phyloP scores from a whole-genome alignment of 2,113 vertebrate species.

The Variabilichromis moorii region DNA sequence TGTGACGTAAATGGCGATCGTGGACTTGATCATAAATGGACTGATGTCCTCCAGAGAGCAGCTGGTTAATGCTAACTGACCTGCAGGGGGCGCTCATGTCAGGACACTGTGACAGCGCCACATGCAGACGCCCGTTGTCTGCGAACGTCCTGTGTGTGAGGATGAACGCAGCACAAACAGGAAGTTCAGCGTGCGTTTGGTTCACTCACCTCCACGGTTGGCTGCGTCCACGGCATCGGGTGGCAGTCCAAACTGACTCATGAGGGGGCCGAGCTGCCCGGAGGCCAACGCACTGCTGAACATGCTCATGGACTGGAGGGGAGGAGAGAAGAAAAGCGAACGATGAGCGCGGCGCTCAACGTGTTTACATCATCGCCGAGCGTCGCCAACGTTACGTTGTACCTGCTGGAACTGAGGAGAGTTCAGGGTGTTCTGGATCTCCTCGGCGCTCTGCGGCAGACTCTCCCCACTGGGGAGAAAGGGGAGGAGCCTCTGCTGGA shows the following conservation, averaged over 20 bases:
- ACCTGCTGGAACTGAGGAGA: slow-evolving; percentile 99
- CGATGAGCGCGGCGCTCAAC: neutral
- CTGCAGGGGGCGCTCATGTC: neutral
- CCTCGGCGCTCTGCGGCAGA: slow-evolving; percentile 84
- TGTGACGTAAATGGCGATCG: neutral
- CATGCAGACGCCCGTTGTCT: neutral
- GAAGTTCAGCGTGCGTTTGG: neutral
- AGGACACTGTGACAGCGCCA: neutral
- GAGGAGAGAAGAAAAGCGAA: neutral
- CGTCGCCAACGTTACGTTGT: neutral
- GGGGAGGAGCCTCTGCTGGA: slow-evolving; percentile 90
- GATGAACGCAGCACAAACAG: neutral
- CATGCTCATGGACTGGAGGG: slow-evolving; percentile 87
- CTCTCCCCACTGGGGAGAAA: slow-evolving; percentile 93
- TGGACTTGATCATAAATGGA: neutral
- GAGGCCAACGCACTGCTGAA: slow-evolving; percentile 96
- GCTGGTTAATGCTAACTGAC: neutral
- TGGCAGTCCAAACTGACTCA: slow-evolving; percentile 95
- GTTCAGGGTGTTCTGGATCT: slow-evolving; percentile 93
- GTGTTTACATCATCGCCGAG: fast-evolving
- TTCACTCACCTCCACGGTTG: slow-evolving; percentile 84
- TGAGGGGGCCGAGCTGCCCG: slow-evolving; percentile 91
- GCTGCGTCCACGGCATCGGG: slow-evolving; percentile 92
- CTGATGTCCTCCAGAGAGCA: neutral
- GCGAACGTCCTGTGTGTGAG: neutral